These are phyloP conservation scores for Parnassius mnemosyne DNA, from an alignment of 2,888 invertebrate species.

Conservation along the genomic window DNA sequence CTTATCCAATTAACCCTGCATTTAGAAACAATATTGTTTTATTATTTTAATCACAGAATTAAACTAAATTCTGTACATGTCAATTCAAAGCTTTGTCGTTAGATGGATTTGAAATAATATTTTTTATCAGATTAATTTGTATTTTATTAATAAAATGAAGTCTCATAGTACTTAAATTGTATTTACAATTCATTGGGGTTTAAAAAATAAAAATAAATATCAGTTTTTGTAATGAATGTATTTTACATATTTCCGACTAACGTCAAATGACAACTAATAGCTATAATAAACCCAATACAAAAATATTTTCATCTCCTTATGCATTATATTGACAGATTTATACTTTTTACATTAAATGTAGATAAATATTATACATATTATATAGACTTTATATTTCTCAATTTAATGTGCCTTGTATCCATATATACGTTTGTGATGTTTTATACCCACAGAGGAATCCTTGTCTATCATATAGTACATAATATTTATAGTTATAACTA, in stretches of 20 bases:
- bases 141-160: too few species aligned
- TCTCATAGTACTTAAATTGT: too few species aligned
- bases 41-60: too few species aligned
- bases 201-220: background rate
- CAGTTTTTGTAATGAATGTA: slow-evolving; percentile 60
- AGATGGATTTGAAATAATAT: too few species aligned
- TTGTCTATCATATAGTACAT: slow-evolving; percentile 38
- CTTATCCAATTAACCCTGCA: too few species aligned
- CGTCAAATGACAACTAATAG: slow-evolving; percentile 66
- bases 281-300: slow-evolving; percentile 78
- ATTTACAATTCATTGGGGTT: background rate
- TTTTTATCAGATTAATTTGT: too few species aligned
- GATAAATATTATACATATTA: slow-evolving; percentile 37
- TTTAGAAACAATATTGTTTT: too few species aligned
- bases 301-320: slow-evolving; percentile 76
- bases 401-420: slow-evolving; percentile 42
- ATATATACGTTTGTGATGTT: slow-evolving; percentile 50
- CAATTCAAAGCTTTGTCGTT: too few species aligned
- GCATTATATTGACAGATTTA: slow-evolving; percentile 68
- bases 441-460: slow-evolving; percentile 33
- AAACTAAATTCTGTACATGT: too few species aligned
- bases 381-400: slow-evolving; percentile 20
- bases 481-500: slow-evolving; percentile 34
- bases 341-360: slow-evolving; percentile 61
- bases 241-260: slow-evolving; percentile 75